These are phyloP conservation scores for Columba janthina DNA, from an alignment of 2,113 vertebrate genomes.

Conservation along the genomic window DNA sequence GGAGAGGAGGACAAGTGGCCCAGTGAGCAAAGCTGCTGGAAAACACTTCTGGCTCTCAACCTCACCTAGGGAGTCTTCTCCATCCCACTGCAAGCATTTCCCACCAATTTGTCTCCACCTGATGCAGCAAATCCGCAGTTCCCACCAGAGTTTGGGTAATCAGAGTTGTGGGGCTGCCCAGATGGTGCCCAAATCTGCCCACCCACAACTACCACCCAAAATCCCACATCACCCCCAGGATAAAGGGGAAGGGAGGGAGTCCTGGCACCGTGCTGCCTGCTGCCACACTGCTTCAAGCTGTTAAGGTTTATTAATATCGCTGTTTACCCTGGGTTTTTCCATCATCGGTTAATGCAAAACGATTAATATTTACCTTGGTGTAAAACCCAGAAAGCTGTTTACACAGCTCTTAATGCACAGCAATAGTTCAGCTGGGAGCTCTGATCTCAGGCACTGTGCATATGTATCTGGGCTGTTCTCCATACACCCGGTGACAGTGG, in stretches of 20 bases:
- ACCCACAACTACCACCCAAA: neutral
- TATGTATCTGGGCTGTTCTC: neutral
- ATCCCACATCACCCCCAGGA: neutral
- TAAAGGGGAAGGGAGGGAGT: neutral
- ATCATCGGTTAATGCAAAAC: neutral
- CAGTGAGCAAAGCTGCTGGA: neutral
- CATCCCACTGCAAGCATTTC: neutral
- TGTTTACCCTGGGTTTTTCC: slow-evolving; percentile 55
- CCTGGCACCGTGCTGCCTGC: neutral
- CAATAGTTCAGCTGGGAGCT: slow-evolving; percentile 23
- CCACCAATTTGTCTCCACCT: neutral
- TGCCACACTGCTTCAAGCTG: neutral
- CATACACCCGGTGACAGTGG: neutral
- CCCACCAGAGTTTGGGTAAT: neutral
- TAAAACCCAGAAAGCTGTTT: slow-evolving; percentile 66
- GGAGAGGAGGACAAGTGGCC: neutral
- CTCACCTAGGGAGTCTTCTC: neutral
- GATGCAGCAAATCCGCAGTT: neutral
- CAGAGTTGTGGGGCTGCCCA: neutral
- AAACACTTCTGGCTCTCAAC: neutral
- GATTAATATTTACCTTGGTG: slow-evolving; percentile 63
- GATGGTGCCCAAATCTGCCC: neutral
- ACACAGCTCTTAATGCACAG: slow-evolving; percentile 35
- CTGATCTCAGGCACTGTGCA: neutral
- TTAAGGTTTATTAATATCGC: slow-evolving; percentile 50